These are phyloP conservation scores for Phenganax subtilis DNA, from an alignment of 92 coral and sea anemone genomes.

Conservation along the genomic window DNA sequence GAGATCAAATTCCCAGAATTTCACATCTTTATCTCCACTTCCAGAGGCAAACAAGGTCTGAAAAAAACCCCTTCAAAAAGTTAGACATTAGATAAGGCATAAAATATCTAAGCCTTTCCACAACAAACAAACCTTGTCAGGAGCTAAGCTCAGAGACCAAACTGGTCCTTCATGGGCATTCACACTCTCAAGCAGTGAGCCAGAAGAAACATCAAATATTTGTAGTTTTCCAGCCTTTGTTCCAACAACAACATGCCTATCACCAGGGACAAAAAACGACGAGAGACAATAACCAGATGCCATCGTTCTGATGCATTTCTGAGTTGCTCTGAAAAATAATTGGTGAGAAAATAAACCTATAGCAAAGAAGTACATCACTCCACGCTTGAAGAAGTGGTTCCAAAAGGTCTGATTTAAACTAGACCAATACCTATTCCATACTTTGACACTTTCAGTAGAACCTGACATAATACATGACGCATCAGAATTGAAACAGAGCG, in stretches of 20 bases:
- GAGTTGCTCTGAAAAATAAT: constrained; percentile 56
- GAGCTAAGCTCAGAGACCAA: constrained; percentile 79
- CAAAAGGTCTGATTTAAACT: neutral
- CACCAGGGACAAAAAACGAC: constrained; percentile 96
- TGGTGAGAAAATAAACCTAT: neutral
- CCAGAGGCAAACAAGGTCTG: constrained; percentile 96
- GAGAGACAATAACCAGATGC: constrained; percentile 76
- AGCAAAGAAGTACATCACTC: neutral
- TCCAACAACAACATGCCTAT: constrained; percentile 80
- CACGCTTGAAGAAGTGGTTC: neutral
- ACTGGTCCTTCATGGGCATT: constrained; percentile 95
- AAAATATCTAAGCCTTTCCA: neutral
- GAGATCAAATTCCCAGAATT: constrained; percentile 98
- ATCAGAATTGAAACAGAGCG: constrained; percentile 82
- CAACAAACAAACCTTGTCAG: constrained; percentile 67
- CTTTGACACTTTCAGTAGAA: constrained; percentile 79
- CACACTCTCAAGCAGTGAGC: constrained; percentile 74
- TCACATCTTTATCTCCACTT: constrained; percentile 88
- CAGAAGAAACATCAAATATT: constrained; percentile 83
- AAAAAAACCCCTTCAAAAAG: neutral
- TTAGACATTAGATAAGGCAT: neutral
- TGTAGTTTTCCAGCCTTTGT: constrained; percentile 90
- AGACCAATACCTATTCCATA: constrained; percentile 80
- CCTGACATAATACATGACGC: constrained; percentile 86
- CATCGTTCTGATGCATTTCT: constrained; percentile 80